Base-by-base conservation (phyloP, 1,140 invertebrate species). In the Sinonovacula constricta region DNA sequence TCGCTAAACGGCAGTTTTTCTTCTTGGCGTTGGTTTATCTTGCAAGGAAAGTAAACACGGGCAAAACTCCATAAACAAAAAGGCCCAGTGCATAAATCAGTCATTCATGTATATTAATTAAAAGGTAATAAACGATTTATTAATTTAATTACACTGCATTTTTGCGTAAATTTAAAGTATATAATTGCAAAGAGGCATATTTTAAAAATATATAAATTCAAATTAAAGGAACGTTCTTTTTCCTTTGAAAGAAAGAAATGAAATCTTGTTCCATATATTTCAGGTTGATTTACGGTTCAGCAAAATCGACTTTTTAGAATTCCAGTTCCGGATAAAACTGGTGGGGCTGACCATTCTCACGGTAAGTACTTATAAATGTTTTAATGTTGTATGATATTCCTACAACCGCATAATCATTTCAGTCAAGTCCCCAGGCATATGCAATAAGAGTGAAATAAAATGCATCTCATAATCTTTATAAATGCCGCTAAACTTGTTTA, bases 241-340 rank as follows among this genome's bases (percentile, higher is more conserved):
- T 45, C 39, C 18, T 18, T 45, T 10, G 18, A 7, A 7, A 45
- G 39, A 45, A 45, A 45, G n/a, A n/a, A n/a, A n/a, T n/a, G n/a
- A n/a, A n/a, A n/a, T n/a, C n/a, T n/a, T 18, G 39, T 45, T 45
- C 18, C 39, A 10, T 18, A 10, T 45, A 45, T 67, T 77, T 45
- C 54, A 78, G 75, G 66, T 78, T 60, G 75, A 78, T 54, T 56
- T 78, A 10, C n/a, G 75, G 26, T 78, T 59, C 60, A 24, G 51
- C 26, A 78, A 34, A 18, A 68, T 78, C 33, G 39, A 28, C 10
- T 78, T 78, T 60, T 18, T 26, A 18, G 75, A 78, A 30, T 78
- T 69, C 24, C 66, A 69, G 31, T 69, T 78, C 12, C 30, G 63
- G 15, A 49, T 78, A 4, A 57, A 45, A 45, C 22, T 78, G 18